These are phyloP conservation scores for Leucoraja erinaceus DNA, from an alignment of 2,113 vertebrate species.

Conservation along the genomic window DNA sequence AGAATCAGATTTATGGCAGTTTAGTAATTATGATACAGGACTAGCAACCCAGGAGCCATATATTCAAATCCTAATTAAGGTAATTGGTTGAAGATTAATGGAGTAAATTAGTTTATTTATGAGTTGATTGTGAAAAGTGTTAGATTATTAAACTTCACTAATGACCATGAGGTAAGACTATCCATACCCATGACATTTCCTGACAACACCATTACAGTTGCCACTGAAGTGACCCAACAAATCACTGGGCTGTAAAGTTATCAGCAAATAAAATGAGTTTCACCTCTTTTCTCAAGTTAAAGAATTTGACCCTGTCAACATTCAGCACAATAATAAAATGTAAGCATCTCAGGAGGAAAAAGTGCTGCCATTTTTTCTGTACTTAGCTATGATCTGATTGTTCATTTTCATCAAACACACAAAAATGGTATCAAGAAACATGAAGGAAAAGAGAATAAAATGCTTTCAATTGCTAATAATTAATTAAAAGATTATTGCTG, in stretches of 20 bases:
- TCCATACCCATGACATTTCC: not conserved
- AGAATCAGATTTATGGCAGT: not conserved
- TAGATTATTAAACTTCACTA: not conserved
- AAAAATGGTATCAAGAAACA: not conserved
- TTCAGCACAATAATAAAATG: not conserved
- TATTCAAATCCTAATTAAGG: not conserved
- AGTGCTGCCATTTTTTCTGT: not conserved
- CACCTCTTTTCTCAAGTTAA: not conserved
- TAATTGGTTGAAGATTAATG: not conserved
- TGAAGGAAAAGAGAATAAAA: not conserved
- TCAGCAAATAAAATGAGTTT: not conserved
- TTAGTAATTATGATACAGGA: not conserved
- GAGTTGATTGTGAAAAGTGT: not conserved
- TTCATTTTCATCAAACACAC: not conserved
- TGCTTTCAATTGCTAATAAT: not conserved
- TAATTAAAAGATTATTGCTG: not conserved
- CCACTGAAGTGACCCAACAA: not conserved
- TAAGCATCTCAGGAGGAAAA: not conserved
- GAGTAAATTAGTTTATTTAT: not conserved
- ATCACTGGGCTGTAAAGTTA: not conserved
- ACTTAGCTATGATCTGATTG: not conserved
- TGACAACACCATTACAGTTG: not conserved
- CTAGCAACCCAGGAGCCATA: not conserved
- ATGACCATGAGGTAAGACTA: not conserved
- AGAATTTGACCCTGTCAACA: not conserved